These are phyloP conservation scores for Hydrozoanthus tunicans DNA, from an alignment of 64 coral and sea anemone genomes.

Conservation along the genomic window DNA sequence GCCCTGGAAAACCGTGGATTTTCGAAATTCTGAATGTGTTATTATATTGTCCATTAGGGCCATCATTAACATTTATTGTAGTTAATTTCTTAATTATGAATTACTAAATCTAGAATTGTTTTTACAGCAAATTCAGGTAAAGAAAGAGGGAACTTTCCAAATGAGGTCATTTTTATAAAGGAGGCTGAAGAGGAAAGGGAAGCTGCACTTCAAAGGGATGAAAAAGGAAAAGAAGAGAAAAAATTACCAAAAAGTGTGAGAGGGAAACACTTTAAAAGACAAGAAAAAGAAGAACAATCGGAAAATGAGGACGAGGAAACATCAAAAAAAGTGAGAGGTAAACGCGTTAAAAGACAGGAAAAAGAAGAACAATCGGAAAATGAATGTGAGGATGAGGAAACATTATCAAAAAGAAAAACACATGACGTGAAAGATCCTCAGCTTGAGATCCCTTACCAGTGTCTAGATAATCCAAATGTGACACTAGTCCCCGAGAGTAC, in stretches of 20 bases:
- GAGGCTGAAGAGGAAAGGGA: neutral
- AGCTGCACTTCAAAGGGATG: neutral
- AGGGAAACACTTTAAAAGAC: neutral
- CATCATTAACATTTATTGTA: too few species aligned
- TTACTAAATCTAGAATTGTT: neutral
- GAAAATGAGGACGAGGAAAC: neutral
- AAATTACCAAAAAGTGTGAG: neutral
- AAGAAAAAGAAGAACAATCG: neutral
- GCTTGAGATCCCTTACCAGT: neutral
- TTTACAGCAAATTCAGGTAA: neutral
- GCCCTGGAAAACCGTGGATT: too few species aligned
- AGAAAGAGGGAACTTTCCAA: neutral
- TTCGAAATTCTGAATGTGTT: too few species aligned
- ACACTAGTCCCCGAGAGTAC: neutral
- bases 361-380: neutral
- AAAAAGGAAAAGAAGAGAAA: neutral
- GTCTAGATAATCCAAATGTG: neutral
- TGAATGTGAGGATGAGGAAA: neutral
- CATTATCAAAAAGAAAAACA: neutral
- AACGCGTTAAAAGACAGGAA: neutral
- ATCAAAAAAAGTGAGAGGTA: neutral
- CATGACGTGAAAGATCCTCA: neutral
- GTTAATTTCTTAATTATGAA: too few species aligned
- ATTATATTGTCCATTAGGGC: too few species aligned
- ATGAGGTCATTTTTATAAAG: neutral